A percentile compares a stretch with the other conserved stretches of the same genome.
Conservation (phyloP, 2,888 invertebrate genomes). For the Tenthredo livida region DNA sequence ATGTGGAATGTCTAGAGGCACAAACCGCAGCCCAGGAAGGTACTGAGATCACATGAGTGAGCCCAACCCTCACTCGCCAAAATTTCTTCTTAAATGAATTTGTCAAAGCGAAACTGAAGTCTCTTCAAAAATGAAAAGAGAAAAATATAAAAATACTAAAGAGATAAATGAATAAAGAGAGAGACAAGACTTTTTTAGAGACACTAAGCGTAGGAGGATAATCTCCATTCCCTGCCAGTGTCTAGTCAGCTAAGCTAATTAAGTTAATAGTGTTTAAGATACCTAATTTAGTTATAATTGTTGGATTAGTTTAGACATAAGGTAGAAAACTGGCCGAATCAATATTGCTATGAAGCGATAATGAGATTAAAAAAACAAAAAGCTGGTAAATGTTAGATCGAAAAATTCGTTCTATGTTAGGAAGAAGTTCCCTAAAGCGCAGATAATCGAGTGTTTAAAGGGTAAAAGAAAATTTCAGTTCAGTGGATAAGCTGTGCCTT, state of each 20-base stretch:
- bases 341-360: conserved; percentile 43
- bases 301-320: conserved; percentile 45
- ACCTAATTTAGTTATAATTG: conserved; percentile 44
- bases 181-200: conserved; percentile 69
- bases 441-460: conserved; percentile 19
- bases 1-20: conserved; percentile 87
- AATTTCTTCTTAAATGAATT: conserved; percentile 71
- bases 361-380: not conserved
- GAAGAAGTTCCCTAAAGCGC: not conserved
- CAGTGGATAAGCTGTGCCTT: conserved; percentile 35
- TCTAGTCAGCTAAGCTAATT: conserved; percentile 54
- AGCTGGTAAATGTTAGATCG: conserved; percentile 30
- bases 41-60: conserved; percentile 80
- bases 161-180: conserved; percentile 38
- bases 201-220: conserved; percentile 66
- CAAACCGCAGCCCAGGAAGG: conserved; percentile 89
- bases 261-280: conserved; percentile 48
- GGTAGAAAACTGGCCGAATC: conserved; percentile 23
- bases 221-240: conserved; percentile 49
- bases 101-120: conserved; percentile 61
- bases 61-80: conserved; percentile 67
- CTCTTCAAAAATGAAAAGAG: conserved; percentile 25
- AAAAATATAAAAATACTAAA: conserved; percentile 15
- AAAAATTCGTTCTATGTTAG: conserved; percentile 28
- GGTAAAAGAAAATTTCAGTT: conserved; percentile 15